A percentile compares a stretch with the other conserved stretches of the same genome.
phyloP scores from a whole-genome alignment of 2,797 vertebrate genomes.

The Macroramphosus scolopax region DNA sequence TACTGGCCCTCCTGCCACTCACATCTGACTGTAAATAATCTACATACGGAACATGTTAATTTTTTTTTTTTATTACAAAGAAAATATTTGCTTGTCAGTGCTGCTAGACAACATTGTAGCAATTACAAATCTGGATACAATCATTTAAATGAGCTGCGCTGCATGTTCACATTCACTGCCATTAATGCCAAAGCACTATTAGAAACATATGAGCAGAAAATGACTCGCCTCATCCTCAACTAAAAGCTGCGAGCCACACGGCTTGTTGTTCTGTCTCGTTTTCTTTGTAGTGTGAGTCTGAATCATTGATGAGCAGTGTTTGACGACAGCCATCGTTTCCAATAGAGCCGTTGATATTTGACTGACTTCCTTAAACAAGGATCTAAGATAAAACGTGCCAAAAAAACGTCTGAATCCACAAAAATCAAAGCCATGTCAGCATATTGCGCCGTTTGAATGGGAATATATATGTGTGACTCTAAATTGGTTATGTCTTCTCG shows the following conservation, averaged over 20 bases:
- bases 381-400: constrained; percentile 16
- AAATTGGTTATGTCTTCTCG: constrained; percentile 57
- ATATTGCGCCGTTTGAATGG: constrained; percentile 42
- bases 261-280: constrained; percentile 23
- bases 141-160: constrained; percentile 13
- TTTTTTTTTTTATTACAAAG: constrained; percentile 18
- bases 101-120: constrained; percentile 6
- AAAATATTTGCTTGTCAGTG: constrained; percentile 28
- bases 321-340: constrained; percentile 48
- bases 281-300: constrained; percentile 37
- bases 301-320: constrained; percentile 36
- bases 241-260: constrained; percentile 10
- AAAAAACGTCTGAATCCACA: constrained; percentile 31
- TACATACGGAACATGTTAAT: constrained; percentile 23
- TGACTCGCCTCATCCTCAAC: constrained; percentile 18
- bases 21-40: constrained; percentile 58
- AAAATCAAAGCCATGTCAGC: constrained; percentile 64
- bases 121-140: neutral
- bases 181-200: constrained; percentile 3
- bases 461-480: constrained; percentile 36
- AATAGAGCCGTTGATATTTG: constrained; percentile 38
- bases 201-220: constrained; percentile 16
- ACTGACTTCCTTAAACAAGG: constrained; percentile 42
- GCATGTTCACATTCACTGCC: constrained; percentile 14
- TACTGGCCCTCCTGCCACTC: constrained; percentile 51